These are phyloP conservation scores for Bombus polaris DNA, from an alignment of 1,140 invertebrate genomes.

Conservation along the genomic window DNA sequence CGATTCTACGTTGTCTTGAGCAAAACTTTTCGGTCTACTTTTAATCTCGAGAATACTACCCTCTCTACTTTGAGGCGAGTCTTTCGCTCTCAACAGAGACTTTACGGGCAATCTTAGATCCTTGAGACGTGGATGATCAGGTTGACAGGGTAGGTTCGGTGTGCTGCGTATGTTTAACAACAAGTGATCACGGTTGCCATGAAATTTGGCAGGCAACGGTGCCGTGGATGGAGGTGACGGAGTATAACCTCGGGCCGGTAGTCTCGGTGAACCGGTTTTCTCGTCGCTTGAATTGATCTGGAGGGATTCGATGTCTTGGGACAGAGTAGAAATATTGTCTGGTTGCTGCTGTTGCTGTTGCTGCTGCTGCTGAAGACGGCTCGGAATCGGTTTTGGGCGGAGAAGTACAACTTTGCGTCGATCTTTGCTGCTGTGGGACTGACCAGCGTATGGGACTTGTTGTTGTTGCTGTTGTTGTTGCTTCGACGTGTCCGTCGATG, in stretches of 20 bases:
- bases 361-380: slow-evolving; percentile 82
- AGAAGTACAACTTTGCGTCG: slow-evolving; percentile 77
- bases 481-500: slow-evolving; percentile 76
- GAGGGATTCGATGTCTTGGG: slow-evolving; percentile 85
- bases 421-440: slow-evolving; percentile 72
- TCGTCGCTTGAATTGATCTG: slow-evolving; percentile 85
- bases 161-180: slow-evolving; percentile 91
- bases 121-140: slow-evolving; percentile 87
- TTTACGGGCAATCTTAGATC: slow-evolving; percentile 87
- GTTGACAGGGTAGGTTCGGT: slow-evolving; percentile 88
- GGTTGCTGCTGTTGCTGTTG: slow-evolving; percentile 76
- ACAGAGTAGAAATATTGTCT: slow-evolving; percentile 83
- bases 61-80: slow-evolving; percentile 86
- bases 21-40: slow-evolving; percentile 82
- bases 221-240: slow-evolving; percentile 91
- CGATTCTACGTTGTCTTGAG: slow-evolving; percentile 69
- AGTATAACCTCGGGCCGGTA: slow-evolving; percentile 85
- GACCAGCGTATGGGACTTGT: slow-evolving; percentile 58
- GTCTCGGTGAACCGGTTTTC: slow-evolving; percentile 76
- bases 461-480: slow-evolving; percentile 64
- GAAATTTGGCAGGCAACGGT: slow-evolving; percentile 91
- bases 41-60: slow-evolving; percentile 86
- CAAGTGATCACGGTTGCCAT: slow-evolving; percentile 86
- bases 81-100: slow-evolving; percentile 83
- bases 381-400: slow-evolving; percentile 84